Percentiles rank a stretch among this genome's conserved stretches.
phyloP scores from a whole-genome alignment of 2,113 vertebrate genomes.

The Electrona antarctica region DNA sequence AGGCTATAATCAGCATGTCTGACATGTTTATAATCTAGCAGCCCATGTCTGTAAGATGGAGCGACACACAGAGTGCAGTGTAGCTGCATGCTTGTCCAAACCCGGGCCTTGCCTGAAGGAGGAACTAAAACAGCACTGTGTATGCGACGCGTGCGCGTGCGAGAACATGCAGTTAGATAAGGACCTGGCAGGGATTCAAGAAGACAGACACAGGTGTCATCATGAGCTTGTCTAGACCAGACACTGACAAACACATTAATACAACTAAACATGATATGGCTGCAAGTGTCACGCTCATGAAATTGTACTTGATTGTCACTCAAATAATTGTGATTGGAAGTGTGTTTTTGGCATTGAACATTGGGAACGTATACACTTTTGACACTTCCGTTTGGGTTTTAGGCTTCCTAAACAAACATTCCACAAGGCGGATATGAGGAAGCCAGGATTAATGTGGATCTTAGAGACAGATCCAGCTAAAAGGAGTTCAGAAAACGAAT shows the following conservation, averaged over 20 bases:
- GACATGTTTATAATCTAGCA: neutral
- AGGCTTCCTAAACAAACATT: neutral
- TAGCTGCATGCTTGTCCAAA: constrained; percentile 11
- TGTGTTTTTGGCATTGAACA: neutral
- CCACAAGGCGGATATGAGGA: neutral
- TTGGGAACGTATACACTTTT: neutral
- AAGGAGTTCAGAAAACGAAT: neutral
- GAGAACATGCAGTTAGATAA: constrained; percentile 7
- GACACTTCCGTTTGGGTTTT: neutral
- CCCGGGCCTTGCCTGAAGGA: neutral
- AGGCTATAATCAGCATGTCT: neutral
- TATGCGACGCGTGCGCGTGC: neutral
- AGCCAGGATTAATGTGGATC: neutral
- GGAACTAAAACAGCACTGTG: constrained; percentile 4
- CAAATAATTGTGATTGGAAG: too few relatives aligned
- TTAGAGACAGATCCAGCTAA: neutral
- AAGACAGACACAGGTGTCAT: constrained; percentile 18
- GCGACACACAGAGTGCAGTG: neutral
- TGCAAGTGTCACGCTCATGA: too few relatives aligned
- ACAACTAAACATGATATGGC: neutral
- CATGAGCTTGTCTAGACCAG: constrained; percentile 27
- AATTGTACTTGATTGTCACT: neutral
- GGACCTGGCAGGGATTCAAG: constrained; percentile 13
- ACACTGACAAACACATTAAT: neutral
- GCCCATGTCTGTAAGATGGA: neutral